Percentiles rank a stretch among this genome's conserved stretches.
These are phyloP conservation scores for Chiroxiphia lanceolata DNA, from an alignment of 2,797 vertebrate species.

Conservation along the genomic window DNA sequence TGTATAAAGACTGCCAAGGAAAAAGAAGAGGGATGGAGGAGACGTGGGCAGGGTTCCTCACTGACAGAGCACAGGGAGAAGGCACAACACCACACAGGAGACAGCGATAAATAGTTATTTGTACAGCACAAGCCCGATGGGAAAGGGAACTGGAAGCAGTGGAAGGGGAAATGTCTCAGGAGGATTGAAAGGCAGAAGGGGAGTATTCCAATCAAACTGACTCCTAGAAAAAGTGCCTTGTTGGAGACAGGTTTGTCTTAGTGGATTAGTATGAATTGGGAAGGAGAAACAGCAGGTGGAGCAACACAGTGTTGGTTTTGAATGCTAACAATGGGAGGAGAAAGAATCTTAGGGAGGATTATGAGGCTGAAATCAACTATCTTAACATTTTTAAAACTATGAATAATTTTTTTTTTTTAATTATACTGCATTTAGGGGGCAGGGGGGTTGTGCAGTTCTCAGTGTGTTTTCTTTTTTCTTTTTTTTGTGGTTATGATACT, in stretches of 20 bases:
- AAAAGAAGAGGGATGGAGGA: neutral
- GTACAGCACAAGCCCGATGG: fast-evolving
- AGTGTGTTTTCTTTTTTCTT: too few relatives aligned
- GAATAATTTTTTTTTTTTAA: neutral
- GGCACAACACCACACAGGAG: neutral
- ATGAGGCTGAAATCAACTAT: neutral
- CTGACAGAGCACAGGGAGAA: neutral
- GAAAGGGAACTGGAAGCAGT: neutral
- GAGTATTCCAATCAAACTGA: fast-evolving
- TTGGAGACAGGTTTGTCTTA: neutral
- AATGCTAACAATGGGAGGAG: neutral
- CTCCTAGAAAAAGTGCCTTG: neutral
- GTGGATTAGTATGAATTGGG: neutral
- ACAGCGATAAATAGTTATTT: neutral
- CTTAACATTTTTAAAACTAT: neutral
- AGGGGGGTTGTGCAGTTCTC: fast-evolving
- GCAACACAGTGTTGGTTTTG: fast-evolving
- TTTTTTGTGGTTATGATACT: neutral
- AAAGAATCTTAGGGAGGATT: neutral
- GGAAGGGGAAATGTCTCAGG: neutral
- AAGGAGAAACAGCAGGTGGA: neutral
- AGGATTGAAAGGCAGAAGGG: neutral
- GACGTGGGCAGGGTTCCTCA: neutral
- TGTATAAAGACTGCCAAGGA: neutral
- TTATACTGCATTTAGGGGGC: neutral